Conservation (phyloP, 2,113 vertebrate genomes). For the Hypocryptadius cinnamomeus region DNA sequence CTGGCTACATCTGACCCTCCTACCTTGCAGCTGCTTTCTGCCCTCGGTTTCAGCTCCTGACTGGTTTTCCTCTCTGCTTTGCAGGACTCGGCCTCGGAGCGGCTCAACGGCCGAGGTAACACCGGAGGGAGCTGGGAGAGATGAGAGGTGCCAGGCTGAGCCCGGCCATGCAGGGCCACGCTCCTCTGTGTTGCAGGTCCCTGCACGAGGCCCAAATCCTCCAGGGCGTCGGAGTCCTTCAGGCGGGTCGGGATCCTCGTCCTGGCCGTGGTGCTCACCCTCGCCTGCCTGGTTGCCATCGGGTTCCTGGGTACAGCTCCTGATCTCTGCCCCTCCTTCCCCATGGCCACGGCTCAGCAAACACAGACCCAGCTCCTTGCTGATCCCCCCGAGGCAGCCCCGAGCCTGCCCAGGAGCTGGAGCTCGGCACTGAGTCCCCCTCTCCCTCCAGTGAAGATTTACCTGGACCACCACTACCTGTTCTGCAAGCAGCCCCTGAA, state of each 20-base stretch:
- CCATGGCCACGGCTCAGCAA: rapidly evolving
- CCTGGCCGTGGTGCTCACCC: constrained; percentile 28
- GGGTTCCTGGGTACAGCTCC: constrained; percentile 57
- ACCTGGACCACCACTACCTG: constrained; percentile 78
- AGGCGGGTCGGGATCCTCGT: constrained; percentile 54
- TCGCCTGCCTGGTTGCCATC: neutral
- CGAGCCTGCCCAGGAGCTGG: neutral
- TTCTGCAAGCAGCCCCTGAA: constrained; percentile 76
- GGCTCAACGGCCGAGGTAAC: constrained; percentile 61
- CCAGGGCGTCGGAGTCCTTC: neutral
- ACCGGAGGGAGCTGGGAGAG: neutral
- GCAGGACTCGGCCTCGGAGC: constrained; percentile 53
- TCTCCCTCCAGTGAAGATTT: constrained; percentile 70
- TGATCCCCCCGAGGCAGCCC: neutral
- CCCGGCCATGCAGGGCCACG: neutral
- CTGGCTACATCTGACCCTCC: rapidly evolving
- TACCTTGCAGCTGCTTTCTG: neutral
- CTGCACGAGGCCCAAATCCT: neutral
- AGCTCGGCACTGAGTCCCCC: neutral
- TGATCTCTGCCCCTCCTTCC: neutral
- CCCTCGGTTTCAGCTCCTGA: neutral
- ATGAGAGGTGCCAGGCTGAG: neutral
- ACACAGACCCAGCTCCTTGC: neutral
- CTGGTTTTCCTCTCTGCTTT: constrained; percentile 22
- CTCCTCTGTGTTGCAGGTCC: constrained; percentile 17